Conservation (phyloP, 2,113 vertebrate species). For the Bos indicus region DNA sequence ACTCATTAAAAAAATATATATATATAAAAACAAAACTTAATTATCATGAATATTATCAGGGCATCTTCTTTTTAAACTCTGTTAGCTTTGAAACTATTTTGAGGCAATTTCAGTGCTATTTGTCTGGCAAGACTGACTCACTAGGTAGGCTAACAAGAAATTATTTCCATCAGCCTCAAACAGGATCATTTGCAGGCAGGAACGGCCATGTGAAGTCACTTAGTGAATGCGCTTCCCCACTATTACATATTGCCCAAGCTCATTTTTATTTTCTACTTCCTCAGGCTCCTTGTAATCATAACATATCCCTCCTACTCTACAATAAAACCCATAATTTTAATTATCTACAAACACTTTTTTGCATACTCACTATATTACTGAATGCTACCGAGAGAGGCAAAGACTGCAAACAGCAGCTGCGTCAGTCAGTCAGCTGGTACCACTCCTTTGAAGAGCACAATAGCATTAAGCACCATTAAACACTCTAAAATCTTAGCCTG, state of each 20-base stretch:
- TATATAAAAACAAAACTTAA: conserved; percentile 37
- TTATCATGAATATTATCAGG: not conserved
- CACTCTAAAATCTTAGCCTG: conserved; percentile 3
- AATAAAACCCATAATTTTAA: not conserved
- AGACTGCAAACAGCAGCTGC: not conserved
- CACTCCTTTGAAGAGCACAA: conserved; percentile 15
- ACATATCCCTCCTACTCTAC: not conserved
- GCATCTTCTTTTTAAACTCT: not conserved
- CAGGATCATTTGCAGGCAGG: not conserved
- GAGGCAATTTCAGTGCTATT: conserved; percentile 29
- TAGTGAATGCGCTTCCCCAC: not conserved
- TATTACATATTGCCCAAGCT: not conserved
- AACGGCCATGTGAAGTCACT: not conserved
- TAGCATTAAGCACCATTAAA: not conserved
- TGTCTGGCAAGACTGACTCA: not conserved
- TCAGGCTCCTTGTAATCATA: not conserved
- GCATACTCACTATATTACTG: not conserved
- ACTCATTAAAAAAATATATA: not conserved
- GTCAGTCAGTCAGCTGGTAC: not conserved
- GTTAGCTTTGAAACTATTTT: not conserved
- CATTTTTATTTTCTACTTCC: not conserved
- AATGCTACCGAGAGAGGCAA: not conserved
- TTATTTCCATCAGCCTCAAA: not conserved
- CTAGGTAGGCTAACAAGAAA: not conserved
- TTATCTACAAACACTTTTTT: not conserved